Evolutionary conservation across 2,113 vertebrate species (phyloP), one percentile per base, ranked within the genome.

Genomic region (Sander vitreus): DNA sequence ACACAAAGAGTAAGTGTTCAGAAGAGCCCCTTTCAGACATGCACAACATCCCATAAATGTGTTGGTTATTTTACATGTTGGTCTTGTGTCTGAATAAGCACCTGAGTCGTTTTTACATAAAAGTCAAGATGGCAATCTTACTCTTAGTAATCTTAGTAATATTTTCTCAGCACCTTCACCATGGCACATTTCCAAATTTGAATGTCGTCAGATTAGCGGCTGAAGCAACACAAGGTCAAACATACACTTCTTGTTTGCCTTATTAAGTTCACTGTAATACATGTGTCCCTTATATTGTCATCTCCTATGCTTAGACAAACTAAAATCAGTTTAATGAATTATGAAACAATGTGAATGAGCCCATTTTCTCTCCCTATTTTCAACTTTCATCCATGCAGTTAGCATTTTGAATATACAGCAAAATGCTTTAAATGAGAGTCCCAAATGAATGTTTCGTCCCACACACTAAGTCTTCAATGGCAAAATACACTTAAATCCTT

Each of bases 1-100:
- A 99, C 78, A 98, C 97, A 77, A 98, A 98, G 93, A 98, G 98
- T 99, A 88, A 96, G 97, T 81, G 43, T 4, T 30, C 2, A 6
- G 7, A 54, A 82, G 78, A 69, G 5, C 39, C 19, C 12, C 16
- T 64, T 14, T 53, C 30, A 73, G 13, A 64, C 15, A 1, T 16
- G 45, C 12, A 7, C 4, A 19, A n/a, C 1, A 0, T 25, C 19
- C 3, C 53, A 14, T 54, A 25, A 8, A 67, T 25, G 5, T 45
- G 4, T 59, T 8, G 8, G 10, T 7, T 4, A 19, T 11, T 66
- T 6, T 16, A 43, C 4, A 25, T 65, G 7, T 19, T 21, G 6
- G 13, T 27, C 16, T 8, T 15, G 5, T 58, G 16, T 57, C 21
- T 16, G n/a, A 39, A 43, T 47, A 13, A 55, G n/a, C 72, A 55